Conservation (phyloP, 1,140 invertebrate genomes). For the Drosophila pectinifera region DNA sequence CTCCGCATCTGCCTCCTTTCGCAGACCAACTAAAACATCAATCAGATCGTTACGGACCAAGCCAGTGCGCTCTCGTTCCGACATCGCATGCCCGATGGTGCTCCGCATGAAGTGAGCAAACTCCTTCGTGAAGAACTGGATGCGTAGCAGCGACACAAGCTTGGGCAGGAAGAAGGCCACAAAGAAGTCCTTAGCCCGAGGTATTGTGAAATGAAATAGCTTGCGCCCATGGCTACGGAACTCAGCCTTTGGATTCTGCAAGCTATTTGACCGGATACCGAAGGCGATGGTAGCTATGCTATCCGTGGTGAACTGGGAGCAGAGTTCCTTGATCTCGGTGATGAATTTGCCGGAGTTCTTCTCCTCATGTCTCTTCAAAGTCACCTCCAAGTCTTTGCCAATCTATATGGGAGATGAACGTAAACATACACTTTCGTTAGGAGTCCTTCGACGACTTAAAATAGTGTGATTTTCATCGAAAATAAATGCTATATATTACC, state of each 20-base stretch:
- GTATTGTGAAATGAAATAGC: conserved; percentile 86
- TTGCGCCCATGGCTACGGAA: conserved; percentile 84
- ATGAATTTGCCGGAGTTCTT: conserved; percentile 13
- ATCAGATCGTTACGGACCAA: conserved; percentile 84
- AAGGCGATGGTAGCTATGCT: conserved; percentile 87
- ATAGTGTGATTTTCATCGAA: too few relatives aligned
- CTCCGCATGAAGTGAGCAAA: conserved; percentile 70
- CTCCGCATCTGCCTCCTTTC: conserved; percentile 62
- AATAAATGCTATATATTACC: conserved; percentile 30
- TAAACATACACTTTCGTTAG: neutral
- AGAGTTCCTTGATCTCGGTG: conserved; percentile 85
- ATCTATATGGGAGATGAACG: conserved; percentile 37
- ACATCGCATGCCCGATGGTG: conserved; percentile 77
- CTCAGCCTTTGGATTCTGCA: conserved; percentile 85
- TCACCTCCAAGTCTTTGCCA: conserved; percentile 54
- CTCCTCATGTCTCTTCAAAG: conserved; percentile 25
- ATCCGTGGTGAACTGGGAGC: conserved; percentile 86
- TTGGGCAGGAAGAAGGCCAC: conserved; percentile 85
- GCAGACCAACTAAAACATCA: conserved; percentile 84
- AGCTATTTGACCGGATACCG: conserved; percentile 86
- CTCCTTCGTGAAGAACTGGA: conserved; percentile 63
- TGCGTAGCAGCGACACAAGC: conserved; percentile 51
- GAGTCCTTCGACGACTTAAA: neutral
- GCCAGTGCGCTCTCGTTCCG: conserved; percentile 68
- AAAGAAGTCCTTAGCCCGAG: conserved; percentile 85